Base-by-base conservation (phyloP, 2,888 invertebrate species). In the Limnephilus auricula region DNA sequence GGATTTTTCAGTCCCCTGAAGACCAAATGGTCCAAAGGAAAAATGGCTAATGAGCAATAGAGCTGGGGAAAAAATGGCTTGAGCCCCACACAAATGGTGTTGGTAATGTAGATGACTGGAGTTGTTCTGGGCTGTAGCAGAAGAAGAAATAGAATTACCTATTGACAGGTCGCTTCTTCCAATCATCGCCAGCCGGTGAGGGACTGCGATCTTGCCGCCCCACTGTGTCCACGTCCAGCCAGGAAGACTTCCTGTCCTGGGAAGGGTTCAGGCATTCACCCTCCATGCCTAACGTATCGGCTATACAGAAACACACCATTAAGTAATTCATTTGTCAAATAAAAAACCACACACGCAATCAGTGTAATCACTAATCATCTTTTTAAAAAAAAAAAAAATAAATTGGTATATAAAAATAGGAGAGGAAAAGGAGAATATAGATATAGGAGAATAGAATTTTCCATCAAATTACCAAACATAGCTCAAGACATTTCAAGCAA, bases 261-360 rank as follows among this genome's bases (percentile, higher is more conserved):
- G 95, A 94, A 1, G 95, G 95, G 0, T 95, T 95, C 1, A 95
- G 94, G 90, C 95, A 95, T 93, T 96, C 95, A 93, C 97, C 97
- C 94, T 98, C 97, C 98, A 98, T 98, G 78, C 98, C 98, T 92
- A 98, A 95, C 31, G 97, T 98, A 94, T 98, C 98, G 92, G 98
- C 98, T 98, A 94, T 45, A 50, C 18, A 31, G 31, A 31, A 86
- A 86, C 31, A 82, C 82, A 31, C 4, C 34, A 15, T 25, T 18
- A 86, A 83, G 10, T 83, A 90, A 65, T 65, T 25, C 6, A 65
- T 25, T n/a, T n/a, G n/a, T n/a, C 6, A 5, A 34, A 40, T 79
- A 34, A 37, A 80, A 31, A 91, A 82, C n/a, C 65, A 65, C n/a
- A 9, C 9, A n/a, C 9, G 65, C 65, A 18, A 65, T 25, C 2